These are phyloP conservation scores for Eubasilissa splendida DNA, from an alignment of 2,888 invertebrate genomes.

Conservation along the genomic window DNA sequence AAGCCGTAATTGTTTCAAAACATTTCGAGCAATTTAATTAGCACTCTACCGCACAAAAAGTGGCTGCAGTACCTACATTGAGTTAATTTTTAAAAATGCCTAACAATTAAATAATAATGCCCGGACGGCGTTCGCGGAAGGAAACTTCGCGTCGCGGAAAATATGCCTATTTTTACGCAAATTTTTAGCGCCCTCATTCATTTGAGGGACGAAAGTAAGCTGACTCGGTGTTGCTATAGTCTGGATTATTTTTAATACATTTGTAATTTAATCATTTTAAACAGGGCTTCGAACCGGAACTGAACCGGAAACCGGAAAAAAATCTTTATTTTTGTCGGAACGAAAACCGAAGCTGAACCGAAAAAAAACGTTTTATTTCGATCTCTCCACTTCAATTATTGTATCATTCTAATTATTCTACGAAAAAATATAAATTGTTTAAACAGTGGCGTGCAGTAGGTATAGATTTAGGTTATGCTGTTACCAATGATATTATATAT, in stretches of 20 bases:
- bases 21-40: conserved; percentile 21
- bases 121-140: neutral
- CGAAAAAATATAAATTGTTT: no score
- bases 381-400: no score
- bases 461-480: no score
- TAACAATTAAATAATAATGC: conserved; percentile 9
- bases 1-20: conserved; percentile 27
- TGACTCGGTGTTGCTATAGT: neutral
- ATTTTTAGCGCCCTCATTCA: neutral
- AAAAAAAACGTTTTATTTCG: no score
- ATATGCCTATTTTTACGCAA: neutral
- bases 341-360: no score
- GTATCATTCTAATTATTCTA: no score
- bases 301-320: no score
- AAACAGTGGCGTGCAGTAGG: no score
- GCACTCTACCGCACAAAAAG: neutral
- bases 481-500: no score
- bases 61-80: neutral
- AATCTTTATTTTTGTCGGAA: no score
- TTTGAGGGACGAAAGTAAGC: neutral
- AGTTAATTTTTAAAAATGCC: conserved; percentile 15
- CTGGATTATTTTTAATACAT: neutral
- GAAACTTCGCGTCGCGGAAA: neutral
- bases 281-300: no score
- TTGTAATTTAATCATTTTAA: neutral